These are phyloP conservation scores for Trypoxylon attenuatum DNA, from an alignment of 2,888 invertebrate genomes.

Conservation along the genomic window DNA sequence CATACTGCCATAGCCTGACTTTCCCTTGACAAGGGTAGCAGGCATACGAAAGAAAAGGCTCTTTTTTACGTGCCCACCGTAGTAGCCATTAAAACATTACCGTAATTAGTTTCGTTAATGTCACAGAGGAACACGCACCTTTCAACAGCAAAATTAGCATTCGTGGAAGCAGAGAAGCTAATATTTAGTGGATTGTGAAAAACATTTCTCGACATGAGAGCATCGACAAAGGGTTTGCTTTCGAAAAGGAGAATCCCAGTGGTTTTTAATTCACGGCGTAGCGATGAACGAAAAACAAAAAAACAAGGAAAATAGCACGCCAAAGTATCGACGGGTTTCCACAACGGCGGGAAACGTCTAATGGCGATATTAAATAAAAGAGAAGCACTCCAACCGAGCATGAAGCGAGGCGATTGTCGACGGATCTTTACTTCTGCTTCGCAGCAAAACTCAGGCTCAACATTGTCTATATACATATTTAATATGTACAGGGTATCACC, in stretches of 20 bases:
- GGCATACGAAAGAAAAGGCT: too few species aligned
- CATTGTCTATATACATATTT: constrained; percentile 1
- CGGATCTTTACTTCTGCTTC: constrained; percentile 14
- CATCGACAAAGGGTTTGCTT: background rate
- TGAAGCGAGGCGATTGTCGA: constrained; percentile 48
- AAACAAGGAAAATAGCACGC: constrained; percentile 3
- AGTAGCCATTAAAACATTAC: too few species aligned
- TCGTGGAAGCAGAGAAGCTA: too few species aligned
- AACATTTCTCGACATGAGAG: too few species aligned
- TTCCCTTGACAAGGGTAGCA: too few species aligned
- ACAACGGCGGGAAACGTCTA: constrained; percentile 24
- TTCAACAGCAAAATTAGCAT: too few species aligned
- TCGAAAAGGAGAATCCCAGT: background rate
- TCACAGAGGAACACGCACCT: too few species aligned
- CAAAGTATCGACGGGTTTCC: constrained; percentile 23
- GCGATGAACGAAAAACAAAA: background rate
- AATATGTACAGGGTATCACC: constrained; percentile 6
- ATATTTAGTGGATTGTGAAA: too few species aligned
- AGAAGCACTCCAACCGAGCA: constrained; percentile 35
- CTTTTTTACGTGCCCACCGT: too few species aligned
- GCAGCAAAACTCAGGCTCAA: background rate
- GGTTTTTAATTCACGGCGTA: background rate
- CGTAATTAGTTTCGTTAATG: too few species aligned
- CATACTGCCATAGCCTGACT: too few species aligned
- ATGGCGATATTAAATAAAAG: constrained; percentile 51